Evolutionary conservation across 2,113 vertebrate species (phyloP), one percentile per base, ranked within the genome.

Genomic region (Sinocyclocheilus rhinocerous): DNA sequence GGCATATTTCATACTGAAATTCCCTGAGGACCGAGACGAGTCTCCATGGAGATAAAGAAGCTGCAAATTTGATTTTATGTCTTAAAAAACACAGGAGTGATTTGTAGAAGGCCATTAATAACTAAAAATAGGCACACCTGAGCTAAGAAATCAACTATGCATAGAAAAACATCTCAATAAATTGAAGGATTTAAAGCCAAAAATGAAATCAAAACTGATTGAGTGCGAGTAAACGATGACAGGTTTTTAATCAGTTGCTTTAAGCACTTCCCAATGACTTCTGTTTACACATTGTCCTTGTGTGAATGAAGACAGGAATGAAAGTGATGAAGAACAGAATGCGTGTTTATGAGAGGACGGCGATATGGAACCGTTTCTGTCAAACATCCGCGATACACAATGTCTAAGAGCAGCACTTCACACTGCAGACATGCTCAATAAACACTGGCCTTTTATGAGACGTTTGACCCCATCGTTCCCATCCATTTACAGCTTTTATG

Each of bases 1-100:
- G 87, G 79, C 52, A 85, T 88, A 85, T 77, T 85, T 85, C 65
- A 88, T 83, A 80, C 65, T 26, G 20, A 77, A 85, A 83, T 45
- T 48, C 65, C 55, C 55, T 61, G 6, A 77, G 61, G 65, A 55
- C 72, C 36, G 16, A 83, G 33, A 78, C 16, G 24, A 42, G 69
- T 76, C 85, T 75, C 78, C 55, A 72, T 77, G 61, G 73, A 52
- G 52, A 72, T 77, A 67, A 77, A 61, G 20, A 39, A 24, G 70
- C 15, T 15, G 61, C 3, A 3, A 61, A 77, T 67, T 39, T 12
- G 45, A 81, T 85, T 42, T 79, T 45, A 79, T 52, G 57, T 45
- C 55, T 39, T 33, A 82, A 67, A 57, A 65, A 29, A 52, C 48
- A 16, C 29, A 52, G 24, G 80, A 50, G 45, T 50, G 39, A 81